phyloP scores from a whole-genome alignment of 2,888 invertebrate species.

The Ophion costatus region DNA sequence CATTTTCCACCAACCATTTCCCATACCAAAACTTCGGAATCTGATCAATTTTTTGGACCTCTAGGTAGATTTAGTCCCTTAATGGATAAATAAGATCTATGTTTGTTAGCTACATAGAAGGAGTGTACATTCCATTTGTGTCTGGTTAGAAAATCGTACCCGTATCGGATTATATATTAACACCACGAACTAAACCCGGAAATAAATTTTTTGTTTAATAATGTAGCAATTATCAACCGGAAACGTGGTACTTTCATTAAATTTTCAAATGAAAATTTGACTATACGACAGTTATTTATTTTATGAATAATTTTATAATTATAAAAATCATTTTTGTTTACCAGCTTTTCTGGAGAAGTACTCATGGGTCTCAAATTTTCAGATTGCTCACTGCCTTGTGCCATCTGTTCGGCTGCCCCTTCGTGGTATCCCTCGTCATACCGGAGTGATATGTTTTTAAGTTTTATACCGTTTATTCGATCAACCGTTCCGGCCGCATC shows the following conservation, averaged over 20 bases:
- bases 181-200: background rate
- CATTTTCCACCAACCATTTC: too few relatives aligned
- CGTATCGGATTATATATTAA: background rate
- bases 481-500: background rate
- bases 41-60: too few relatives aligned
- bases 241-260: too few relatives aligned
- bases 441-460: background rate
- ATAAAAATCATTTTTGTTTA: background rate
- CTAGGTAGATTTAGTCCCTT: too few relatives aligned
- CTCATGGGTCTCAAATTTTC: background rate
- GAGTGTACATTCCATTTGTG: too few relatives aligned
- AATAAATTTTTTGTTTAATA: background rate
- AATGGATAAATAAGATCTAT: too few relatives aligned
- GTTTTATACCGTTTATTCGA: background rate
- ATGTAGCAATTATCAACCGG: background rate
- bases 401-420: background rate
- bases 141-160: background rate
- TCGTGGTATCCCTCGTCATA: background rate
- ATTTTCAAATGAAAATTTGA: too few relatives aligned
- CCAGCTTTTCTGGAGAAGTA: background rate
- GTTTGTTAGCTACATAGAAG: background rate
- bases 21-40: too few relatives aligned
- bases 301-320: background rate
- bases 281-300: background rate
- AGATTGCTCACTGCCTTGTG: background rate